Conservation (phyloP, 2,113 vertebrate genomes). For the Brachionichthys hirsutus region DNA sequence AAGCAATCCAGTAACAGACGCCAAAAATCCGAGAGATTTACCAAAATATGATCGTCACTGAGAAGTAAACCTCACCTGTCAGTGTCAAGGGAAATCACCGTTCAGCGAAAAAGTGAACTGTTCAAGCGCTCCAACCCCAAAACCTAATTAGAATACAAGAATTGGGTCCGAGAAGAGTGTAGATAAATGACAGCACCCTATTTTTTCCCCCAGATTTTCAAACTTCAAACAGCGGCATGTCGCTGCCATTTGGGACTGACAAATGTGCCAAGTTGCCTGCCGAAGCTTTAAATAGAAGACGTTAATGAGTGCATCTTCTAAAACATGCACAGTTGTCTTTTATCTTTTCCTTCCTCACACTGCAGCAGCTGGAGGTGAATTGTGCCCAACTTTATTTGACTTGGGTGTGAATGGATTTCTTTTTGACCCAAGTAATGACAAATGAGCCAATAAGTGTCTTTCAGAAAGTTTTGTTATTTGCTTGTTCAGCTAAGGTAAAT, state of each 20-base stretch:
- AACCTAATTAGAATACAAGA: not conserved
- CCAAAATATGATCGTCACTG: not conserved
- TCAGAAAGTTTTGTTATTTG: constrained; percentile 40
- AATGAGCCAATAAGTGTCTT: constrained; percentile 50
- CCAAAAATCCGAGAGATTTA: constrained; percentile 19
- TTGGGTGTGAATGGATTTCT: constrained; percentile 40
- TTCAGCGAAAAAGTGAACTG: not conserved
- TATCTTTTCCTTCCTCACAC: constrained; percentile 39
- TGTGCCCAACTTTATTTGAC: constrained; percentile 53
- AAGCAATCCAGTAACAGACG: not conserved
- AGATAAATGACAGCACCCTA: constrained; percentile 29
- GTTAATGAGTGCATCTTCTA: constrained; percentile 50
- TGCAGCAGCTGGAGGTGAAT: constrained; percentile 44
- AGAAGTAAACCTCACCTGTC: not conserved
- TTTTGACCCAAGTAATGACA: constrained; percentile 14
- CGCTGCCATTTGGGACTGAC: constrained; percentile 41
- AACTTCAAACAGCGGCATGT: constrained; percentile 40
- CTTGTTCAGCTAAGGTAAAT: constrained; percentile 28
- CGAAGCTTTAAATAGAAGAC: constrained; percentile 58
- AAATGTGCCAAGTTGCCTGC: constrained; percentile 27
- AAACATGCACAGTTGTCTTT: constrained; percentile 56
- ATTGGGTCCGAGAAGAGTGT: constrained; percentile 13
- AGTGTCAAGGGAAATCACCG: not conserved
- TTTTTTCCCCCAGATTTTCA: constrained; percentile 22
- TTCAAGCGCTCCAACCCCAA: not conserved